phyloP scores from a whole-genome alignment of 2,888 invertebrate species.

The Congeria kusceri region DNA sequence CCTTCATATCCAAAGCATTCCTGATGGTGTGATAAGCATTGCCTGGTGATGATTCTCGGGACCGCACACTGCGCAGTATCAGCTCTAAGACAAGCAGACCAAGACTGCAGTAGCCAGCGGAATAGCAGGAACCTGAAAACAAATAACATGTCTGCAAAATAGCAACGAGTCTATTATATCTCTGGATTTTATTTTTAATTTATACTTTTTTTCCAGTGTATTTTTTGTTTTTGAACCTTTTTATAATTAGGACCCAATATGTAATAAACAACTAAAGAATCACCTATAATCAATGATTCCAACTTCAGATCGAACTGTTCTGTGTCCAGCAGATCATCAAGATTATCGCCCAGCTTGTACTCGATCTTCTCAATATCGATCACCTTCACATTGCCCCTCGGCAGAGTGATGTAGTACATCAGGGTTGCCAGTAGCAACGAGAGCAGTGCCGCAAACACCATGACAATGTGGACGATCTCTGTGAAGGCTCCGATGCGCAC shows the following conservation, averaged over 20 bases:
- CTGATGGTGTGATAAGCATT: conserved; percentile 42
- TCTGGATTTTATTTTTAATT: too few species aligned
- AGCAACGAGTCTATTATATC: conserved; percentile 2
- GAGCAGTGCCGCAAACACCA: conserved; percentile 40
- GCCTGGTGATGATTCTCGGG: conserved; percentile 32
- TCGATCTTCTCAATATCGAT: too few species aligned
- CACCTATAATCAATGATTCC: conserved; percentile 21
- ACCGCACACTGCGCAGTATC: conserved; percentile 46
- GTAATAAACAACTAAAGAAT: not conserved
- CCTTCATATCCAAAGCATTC: not conserved
- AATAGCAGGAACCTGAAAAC: conserved; percentile 15
- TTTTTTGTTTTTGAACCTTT: too few species aligned
- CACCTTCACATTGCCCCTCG: conserved; percentile 11
- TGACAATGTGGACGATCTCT: conserved; percentile 40
- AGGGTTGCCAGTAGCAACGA: conserved; percentile 31
- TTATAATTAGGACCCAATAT: too few species aligned
- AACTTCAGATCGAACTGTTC: conserved; percentile 19
- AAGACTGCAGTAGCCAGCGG: not conserved
- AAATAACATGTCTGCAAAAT: not conserved
- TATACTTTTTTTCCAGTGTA: too few species aligned
- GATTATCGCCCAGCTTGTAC: too few species aligned
- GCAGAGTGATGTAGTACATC: conserved; percentile 37
- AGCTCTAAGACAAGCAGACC: conserved; percentile 32
- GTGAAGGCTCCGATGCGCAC: conserved; percentile 58
- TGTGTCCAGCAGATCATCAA: not conserved